A percentile compares a stretch with the other conserved stretches of the same genome.
Conservation (phyloP, 2,888 invertebrate species). For the Ophion obscuratus region DNA sequence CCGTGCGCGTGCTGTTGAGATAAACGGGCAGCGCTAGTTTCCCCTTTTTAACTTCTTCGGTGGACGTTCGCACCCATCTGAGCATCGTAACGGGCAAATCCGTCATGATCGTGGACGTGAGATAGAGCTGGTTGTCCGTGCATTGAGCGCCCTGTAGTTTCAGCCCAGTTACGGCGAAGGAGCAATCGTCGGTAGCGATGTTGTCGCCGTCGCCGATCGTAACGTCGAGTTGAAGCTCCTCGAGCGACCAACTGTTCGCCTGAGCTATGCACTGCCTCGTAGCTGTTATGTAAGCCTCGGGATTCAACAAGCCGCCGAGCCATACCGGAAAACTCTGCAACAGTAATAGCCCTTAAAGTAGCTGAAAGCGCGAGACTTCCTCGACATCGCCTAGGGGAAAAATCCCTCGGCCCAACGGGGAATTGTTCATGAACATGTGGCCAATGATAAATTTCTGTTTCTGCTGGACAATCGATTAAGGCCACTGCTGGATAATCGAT, state of each 20-base stretch:
- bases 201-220: conserved; percentile 87
- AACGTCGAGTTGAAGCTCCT: conserved; percentile 96
- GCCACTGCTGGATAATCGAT: too few relatives aligned
- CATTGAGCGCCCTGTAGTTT: conserved; percentile 98
- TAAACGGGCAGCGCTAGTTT: conserved; percentile 97
- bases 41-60: conserved; percentile 85
- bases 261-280: conserved; percentile 99
- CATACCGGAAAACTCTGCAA: conserved; percentile 95
- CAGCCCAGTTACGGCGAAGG: conserved; percentile 91
- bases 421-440: background rate
- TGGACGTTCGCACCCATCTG: conserved; percentile 92
- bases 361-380: background rate
- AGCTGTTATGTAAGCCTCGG: conserved; percentile 99
- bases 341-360: background rate
- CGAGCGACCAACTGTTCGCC: conserved; percentile 98
- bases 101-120: conserved; percentile 97
- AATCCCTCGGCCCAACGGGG: background rate
- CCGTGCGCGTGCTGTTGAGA: conserved; percentile 97
- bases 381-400: background rate
- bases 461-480: too few relatives aligned
- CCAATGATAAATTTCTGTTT: too few relatives aligned
- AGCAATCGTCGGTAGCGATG: conserved; percentile 87
- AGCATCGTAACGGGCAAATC: conserved; percentile 95
- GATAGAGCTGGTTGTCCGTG: conserved; percentile 93
- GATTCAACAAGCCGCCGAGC: conserved; percentile 98